phyloP scores from a whole-genome alignment of 2,113 vertebrate species.

The Cheilinus undulatus region DNA sequence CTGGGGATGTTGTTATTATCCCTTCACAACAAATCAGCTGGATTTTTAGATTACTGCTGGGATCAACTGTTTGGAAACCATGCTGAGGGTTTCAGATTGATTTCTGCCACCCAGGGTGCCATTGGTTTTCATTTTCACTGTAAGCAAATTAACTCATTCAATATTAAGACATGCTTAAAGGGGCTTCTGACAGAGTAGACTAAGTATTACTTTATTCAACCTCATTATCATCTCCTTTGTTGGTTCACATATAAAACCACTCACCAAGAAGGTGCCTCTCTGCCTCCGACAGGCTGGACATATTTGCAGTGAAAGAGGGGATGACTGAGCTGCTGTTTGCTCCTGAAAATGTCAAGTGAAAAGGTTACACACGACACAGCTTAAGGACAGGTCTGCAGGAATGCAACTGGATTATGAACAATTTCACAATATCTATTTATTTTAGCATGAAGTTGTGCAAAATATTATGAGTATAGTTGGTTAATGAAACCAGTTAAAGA shows the following conservation, averaged over 20 bases:
- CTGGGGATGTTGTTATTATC: not conserved
- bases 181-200: not conserved
- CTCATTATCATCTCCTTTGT: not conserved
- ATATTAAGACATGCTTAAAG: constrained; percentile 7
- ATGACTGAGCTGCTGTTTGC: constrained; percentile 75
- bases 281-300: constrained; percentile 73
- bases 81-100: constrained; percentile 28
- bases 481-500: not conserved
- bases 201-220: not conserved
- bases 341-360: constrained; percentile 74
- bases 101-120: constrained; percentile 12
- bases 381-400: constrained; percentile 6
- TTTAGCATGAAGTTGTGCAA: not conserved
- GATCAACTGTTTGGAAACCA: constrained; percentile 5
- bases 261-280: constrained; percentile 82
- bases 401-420: not conserved
- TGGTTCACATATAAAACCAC: constrained; percentile 47
- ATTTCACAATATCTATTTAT: not conserved
- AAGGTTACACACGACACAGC: constrained; percentile 51
- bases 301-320: constrained; percentile 77
- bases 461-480: not conserved
- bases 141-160: constrained; percentile 19
- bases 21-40: not conserved
- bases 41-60: constrained; percentile 9
- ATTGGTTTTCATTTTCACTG: constrained; percentile 29